A percentile compares a stretch with the other conserved stretches of the same genome.
Evolutionary conservation across 2,113 vertebrate species (phyloP).

Genomic region (Vimba vimba): DNA sequence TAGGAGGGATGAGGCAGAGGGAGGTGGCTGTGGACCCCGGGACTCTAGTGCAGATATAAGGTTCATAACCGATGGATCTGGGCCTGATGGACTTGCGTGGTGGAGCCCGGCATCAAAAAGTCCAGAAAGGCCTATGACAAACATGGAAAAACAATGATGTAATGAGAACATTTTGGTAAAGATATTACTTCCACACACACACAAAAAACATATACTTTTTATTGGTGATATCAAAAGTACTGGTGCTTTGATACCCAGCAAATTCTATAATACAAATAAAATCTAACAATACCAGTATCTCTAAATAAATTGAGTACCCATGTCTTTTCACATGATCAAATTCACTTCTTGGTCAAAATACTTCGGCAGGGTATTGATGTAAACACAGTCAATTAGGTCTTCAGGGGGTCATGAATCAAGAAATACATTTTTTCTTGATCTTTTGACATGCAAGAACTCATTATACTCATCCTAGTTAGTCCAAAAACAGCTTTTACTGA

Average conservation of each 20-base stretch:
- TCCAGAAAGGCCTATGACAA: conserved; percentile 83
- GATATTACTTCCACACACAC: neutral
- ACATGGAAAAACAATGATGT: neutral
- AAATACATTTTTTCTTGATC: no score
- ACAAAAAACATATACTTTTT: neutral
- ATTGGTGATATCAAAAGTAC: neutral
- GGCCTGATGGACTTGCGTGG: conserved; percentile 85
- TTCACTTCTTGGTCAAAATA: neutral
- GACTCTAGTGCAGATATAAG: conserved; percentile 94
- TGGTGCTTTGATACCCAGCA: neutral
- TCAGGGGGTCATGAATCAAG: no score
- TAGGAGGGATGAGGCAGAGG: conserved; percentile 92
- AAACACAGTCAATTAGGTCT: neutral
- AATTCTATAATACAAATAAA: neutral
- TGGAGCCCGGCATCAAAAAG: conserved; percentile 93
- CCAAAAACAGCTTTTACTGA: no score
- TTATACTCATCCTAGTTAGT: no score
- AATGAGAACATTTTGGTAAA: neutral
- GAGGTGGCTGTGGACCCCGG: conserved; percentile 89
- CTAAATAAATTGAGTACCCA: neutral
- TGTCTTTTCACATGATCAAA: neutral
- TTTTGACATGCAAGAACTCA: no score
- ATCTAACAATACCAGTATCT: neutral
- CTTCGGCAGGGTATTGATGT: neutral
- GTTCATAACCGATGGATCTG: conserved; percentile 94